Percentiles rank a stretch among this genome's conserved stretches.
phyloP scores from a whole-genome alignment of 2,113 vertebrate species.

The Oreochromis spilurus region DNA sequence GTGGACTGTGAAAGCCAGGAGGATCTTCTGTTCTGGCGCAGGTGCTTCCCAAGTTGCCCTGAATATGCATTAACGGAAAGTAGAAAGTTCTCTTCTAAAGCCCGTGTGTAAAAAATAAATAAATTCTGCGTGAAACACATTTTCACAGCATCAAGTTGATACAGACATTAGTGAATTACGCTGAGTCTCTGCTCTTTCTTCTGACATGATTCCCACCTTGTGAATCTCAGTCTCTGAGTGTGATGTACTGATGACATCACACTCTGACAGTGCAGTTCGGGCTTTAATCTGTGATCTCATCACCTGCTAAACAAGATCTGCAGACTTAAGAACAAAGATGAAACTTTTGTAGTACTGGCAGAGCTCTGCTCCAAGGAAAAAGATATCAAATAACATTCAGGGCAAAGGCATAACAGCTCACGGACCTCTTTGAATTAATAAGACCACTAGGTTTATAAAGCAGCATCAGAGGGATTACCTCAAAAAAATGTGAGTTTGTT shows the following conservation, averaged over 20 bases:
- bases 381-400: not conserved
- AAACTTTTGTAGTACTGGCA: not conserved
- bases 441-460: not conserved
- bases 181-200: conserved; percentile 3
- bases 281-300: conserved; percentile 49
- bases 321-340: conserved; percentile 46
- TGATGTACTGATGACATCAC: conserved; percentile 33
- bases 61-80: conserved; percentile 8
- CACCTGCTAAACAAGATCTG: conserved; percentile 50
- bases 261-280: not conserved
- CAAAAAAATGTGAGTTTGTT: not conserved
- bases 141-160: not conserved
- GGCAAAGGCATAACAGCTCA: not conserved
- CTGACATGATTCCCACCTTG: conserved; percentile 1
- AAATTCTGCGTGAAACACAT: not conserved
- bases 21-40: conserved; percentile 16
- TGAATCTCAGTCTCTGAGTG: conserved; percentile 44
- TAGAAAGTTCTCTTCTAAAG: not conserved
- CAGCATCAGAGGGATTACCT: not conserved
- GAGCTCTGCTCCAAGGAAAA: not conserved
- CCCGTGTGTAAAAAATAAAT: not conserved
- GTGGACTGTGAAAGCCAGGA: conserved; percentile 5
- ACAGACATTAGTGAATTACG: conserved; percentile 11
- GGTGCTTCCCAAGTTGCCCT: conserved; percentile 17
- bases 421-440: not conserved